Conservation (phyloP, 2,888 invertebrate species). For the Oxyteleia sp. region DNA sequence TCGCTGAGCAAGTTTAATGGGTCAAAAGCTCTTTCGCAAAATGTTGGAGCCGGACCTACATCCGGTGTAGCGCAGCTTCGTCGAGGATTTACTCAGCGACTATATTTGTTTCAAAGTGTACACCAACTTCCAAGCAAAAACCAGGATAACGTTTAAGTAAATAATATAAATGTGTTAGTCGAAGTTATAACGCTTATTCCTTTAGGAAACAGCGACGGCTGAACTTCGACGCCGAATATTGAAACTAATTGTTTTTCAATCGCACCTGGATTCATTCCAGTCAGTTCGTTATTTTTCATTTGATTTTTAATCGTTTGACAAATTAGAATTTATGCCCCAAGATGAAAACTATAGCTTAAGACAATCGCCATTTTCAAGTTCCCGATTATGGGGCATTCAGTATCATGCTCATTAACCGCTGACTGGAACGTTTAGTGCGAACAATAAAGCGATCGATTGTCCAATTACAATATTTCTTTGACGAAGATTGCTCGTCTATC, state of each 20-base stretch:
- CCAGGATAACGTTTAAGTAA: conserved; percentile 48
- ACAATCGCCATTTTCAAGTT: conserved; percentile 22
- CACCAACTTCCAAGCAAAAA: conserved; percentile 50
- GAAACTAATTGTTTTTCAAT: conserved; percentile 44
- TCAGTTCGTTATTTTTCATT: conserved; percentile 13
- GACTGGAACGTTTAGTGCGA: too few species aligned
- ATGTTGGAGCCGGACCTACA: conserved; percentile 55
- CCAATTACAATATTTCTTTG: conserved; percentile 56
- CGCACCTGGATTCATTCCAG: conserved; percentile 11
- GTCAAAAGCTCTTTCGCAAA: conserved; percentile 69
- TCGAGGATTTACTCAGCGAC: conserved; percentile 54
- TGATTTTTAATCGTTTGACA: neutral
- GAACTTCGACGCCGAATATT: conserved; percentile 35
- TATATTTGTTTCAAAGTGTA: conserved; percentile 53
- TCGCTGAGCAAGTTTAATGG: conserved; percentile 64
- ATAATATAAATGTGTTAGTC: conserved; percentile 58
- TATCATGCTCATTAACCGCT: conserved; percentile 25
- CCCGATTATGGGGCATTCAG: too few species aligned
- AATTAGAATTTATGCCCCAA: conserved; percentile 32
- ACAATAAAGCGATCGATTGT: too few species aligned
- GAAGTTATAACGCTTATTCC: conserved; percentile 37
- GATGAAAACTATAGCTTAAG: conserved; percentile 8
- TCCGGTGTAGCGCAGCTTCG: conserved; percentile 35
- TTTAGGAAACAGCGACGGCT: conserved; percentile 25
- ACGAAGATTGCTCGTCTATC: conserved; percentile 33